Base-by-base conservation (phyloP, 35 echinoderm and acorn worm genomes). In the Ophioderma brevispina region DNA sequence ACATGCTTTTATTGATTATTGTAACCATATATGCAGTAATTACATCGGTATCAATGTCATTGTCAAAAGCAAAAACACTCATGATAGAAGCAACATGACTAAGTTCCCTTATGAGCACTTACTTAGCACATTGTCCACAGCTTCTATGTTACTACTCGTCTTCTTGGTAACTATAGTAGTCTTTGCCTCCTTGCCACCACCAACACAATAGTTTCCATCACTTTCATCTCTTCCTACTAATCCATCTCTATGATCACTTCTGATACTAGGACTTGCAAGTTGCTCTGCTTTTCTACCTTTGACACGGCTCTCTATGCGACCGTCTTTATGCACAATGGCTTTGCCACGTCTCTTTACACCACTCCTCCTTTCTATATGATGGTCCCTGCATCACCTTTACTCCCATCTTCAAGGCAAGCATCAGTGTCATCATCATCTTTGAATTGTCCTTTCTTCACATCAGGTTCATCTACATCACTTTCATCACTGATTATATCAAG, bases 111-210 rank as follows among this genome's bases (percentile, higher is more conserved):
- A n/a, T n/a, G n/a, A n/a, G n/a, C 19, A 94, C 94, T 95, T 84
- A 95, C 94, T 91, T 37, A 95, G 87, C 39, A 95, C 80, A 87
- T 92, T 78, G 78, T 92, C 84, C 23, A 86, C 85, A 19, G 84
- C 64, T 36, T 92, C 78, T 0, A 78, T 18, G 10, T 70, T 52
- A 11, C 37, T 8, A 84, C 1, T 1, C 78, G 31, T 80, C 33
- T 52, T 35, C 42, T 38, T 39, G 34, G 39, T 82, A 36, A 36
- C 32, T 82, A 25, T 21, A 2, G 1, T 2, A 8, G 10, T 10
- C 25, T 3, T 35, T 2, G 11, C 13, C 34, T 87, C 40, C 85
- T 31, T 78, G 2, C 81, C 25, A 14, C 43, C 11, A 8, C 15
- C 28, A 36, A 8, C 32, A 21, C 18, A 32, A 31, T 32, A 35